Base-by-base conservation (phyloP, 2,888 invertebrate species). In the Tachina lurida region DNA sequence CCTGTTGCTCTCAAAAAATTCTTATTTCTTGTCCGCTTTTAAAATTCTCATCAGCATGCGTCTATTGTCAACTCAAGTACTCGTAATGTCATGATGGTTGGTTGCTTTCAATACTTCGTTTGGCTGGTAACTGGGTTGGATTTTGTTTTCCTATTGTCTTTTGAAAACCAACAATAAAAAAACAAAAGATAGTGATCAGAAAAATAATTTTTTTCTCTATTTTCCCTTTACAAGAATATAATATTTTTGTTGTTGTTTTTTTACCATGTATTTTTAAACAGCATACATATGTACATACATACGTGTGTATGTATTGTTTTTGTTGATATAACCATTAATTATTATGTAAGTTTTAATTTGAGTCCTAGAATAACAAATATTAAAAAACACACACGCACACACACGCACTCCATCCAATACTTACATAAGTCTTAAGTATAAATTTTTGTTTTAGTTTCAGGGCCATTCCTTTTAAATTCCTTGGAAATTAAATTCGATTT, bases 21-120 rank as follows among this genome's bases (percentile, higher is more conserved):
- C 67, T 62, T 43, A 43, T 41, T 45, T 17, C 60, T 62, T 45
- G 60, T 68, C 45, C 60, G 58, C 45, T 47, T 31, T 68, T 54
- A 68, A 84, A 87, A 87, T 88, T 88, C 88, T 87, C 88, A 88
- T 88, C 88, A 88, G 88, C 88, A 88, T 88, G 88, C 88, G 87
- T 87, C 84, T 87, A 87, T 87, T 88, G 88, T 88, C 88, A 87
- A 86, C 84, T 71, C 54, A 67, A 85, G 45, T 43, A 63, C 52
- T 10, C 31, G 17, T 17, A 62, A 63, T 83, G 82, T 86, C 86
- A 82, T 86, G 75, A 76, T 79, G 52, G 41, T 76, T 79, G 52
- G 41, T 76, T 41, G 80, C 65, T 71, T 71, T 74, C 1, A 54
- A 47, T 71, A 52, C 65, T 56, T 52, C 62, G 31, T 63, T 68